Conservation (phyloP, 2,888 invertebrate species). For the Synergus japonicus region DNA sequence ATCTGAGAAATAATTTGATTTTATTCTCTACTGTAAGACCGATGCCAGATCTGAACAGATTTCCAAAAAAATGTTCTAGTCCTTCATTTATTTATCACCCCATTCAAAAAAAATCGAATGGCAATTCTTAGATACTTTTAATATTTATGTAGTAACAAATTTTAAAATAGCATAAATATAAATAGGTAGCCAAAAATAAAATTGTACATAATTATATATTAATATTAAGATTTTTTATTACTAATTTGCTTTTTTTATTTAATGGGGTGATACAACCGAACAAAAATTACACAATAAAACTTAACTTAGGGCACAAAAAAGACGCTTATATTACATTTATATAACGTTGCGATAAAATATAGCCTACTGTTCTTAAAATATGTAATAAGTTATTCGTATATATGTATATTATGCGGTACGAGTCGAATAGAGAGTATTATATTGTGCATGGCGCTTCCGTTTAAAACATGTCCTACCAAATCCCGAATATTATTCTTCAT, state of each 20-base stretch:
- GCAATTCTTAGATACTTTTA: not conserved
- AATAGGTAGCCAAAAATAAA: not conserved
- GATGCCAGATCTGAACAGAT: slow-evolving; percentile 22
- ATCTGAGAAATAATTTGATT: not conserved
- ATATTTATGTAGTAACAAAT: not conserved
- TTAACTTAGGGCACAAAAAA: slow-evolving; percentile 67
- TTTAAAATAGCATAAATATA: not conserved
- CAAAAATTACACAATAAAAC: slow-evolving; percentile 60
- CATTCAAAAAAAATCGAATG: not conserved
- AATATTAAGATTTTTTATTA: not conserved
- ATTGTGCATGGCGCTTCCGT: slow-evolving; percentile 52
- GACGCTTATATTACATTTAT: slow-evolving; percentile 63
- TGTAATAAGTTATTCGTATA: slow-evolving; percentile 42
- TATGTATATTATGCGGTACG: slow-evolving; percentile 50
- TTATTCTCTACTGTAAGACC: slow-evolving; percentile 21
- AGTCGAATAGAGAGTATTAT: slow-evolving; percentile 52
- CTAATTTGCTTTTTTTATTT: not conserved
- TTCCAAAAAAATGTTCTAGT: not conserved
- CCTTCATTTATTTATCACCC: not conserved
- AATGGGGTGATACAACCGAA: slow-evolving; percentile 42
- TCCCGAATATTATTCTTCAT: slow-evolving; percentile 12
- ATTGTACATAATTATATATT: slow-evolving; percentile 6
- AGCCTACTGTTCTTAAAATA: slow-evolving; percentile 52
- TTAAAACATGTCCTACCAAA: slow-evolving; percentile 8
- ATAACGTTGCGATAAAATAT: slow-evolving; percentile 48